Percentiles rank a stretch among this genome's conserved stretches.
phyloP scores from a whole-genome alignment of 2,113 vertebrate genomes.

The Arizona elegans region DNA sequence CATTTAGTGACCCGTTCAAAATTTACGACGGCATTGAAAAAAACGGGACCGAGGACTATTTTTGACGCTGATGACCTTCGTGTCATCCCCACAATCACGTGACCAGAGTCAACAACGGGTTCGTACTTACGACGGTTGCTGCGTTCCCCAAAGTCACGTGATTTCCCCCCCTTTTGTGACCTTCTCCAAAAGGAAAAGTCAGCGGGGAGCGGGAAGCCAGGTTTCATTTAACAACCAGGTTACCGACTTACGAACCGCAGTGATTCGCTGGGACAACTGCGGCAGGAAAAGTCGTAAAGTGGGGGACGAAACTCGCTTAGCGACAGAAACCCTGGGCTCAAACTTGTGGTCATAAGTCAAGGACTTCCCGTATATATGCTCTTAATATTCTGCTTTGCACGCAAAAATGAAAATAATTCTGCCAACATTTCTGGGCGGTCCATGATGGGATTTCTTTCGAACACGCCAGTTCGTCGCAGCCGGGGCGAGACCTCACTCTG shows the following conservation, averaged over 20 bases:
- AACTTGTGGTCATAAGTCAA: no score
- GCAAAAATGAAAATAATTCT: neutral
- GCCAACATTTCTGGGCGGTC: neutral
- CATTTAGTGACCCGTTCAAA: no score
- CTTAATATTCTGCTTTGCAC: neutral
- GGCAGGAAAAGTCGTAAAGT: neutral
- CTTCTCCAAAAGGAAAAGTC: neutral
- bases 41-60: no score
- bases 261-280: neutral
- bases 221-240: neutral
- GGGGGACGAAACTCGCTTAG: neutral
- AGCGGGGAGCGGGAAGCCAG: fast-evolving
- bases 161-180: neutral
- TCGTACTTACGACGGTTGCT: neutral
- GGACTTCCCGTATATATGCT: no score
- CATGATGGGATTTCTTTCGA: neutral
- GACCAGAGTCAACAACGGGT: fast-evolving
- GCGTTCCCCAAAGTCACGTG: no score
- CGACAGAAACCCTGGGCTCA: no score
- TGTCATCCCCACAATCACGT: no score
- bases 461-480: neutral
- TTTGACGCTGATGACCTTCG: no score
- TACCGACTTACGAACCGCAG: neutral
- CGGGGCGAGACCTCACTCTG: neutral
- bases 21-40: no score